Evolutionary conservation across 1,140 invertebrate species (phyloP), one percentile per base, ranked within the genome.

Genomic region (Anthonomus grandis): DNA sequence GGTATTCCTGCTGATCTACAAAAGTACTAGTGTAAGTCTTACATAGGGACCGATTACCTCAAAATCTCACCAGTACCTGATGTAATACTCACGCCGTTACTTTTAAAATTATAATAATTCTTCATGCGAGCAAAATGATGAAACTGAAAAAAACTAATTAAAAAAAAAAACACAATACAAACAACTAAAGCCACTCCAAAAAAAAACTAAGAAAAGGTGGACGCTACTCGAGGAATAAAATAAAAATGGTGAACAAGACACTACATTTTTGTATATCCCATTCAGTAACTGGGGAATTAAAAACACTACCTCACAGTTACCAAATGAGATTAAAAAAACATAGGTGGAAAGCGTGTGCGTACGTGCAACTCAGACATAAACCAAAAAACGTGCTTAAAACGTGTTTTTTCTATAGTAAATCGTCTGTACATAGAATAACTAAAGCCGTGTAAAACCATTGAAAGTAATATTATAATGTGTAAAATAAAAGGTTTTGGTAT

Each of bases 51-150:
- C 85, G 87, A 84, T 81, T 69, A 67, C 73, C n/a, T 69, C 70
- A 64, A 72, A 70, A 67, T 69, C 64, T 63, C 76, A 87, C 91
- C 91, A 94, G 91, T 94, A 95, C 91, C 91, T 95, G 90, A 93
- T 93, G 89, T 92, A 95, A 95, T 95, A 95, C 91, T 95, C 92
- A 90, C 79, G 83, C 78, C 77, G 80, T 79, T 76, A 78, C 78
- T 74, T 42, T 69, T 41, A 15, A 44, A 41, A 61, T 38, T 44
- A 18, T 49, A 44, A 49, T 51, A 46, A 27, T 22, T 19, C 38
- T 36, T 31, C 17, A 47, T 45, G 39, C 15, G n/a, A n/a, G n/a
- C n/a, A n/a, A 53, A 23, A 47, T 41, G n/a, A 48, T 22, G 36
- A 12, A 23, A 19, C 34, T 12, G 22, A 37, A 54, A 48, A 54